phyloP scores from a whole-genome alignment of 35 echinoderm and acorn worm species.

The Amphiura filiformis region DNA sequence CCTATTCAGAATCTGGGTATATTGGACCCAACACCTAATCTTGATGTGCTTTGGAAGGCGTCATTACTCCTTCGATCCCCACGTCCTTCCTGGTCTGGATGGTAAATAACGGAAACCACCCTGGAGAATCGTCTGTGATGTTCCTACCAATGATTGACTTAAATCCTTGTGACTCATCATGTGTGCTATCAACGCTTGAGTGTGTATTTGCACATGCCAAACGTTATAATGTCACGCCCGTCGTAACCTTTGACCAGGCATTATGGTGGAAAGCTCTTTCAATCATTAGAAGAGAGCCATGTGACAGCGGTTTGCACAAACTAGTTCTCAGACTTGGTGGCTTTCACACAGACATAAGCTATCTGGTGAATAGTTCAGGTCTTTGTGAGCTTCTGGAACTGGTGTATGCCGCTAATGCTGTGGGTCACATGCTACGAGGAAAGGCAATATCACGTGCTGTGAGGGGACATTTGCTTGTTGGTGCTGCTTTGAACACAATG shows the following conservation, averaged over 20 bases:
- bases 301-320: neutral
- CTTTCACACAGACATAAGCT: slow-evolving; percentile 67
- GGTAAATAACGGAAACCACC: slow-evolving; percentile 24
- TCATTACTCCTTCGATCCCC: slow-evolving; percentile 8
- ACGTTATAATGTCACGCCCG: slow-evolving; percentile 26
- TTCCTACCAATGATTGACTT: slow-evolving; percentile 59
- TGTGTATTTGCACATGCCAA: slow-evolving; percentile 50
- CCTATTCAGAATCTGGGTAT: neutral
- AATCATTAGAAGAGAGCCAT: slow-evolving; percentile 18
- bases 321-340: slow-evolving; percentile 28
- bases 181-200: slow-evolving; percentile 47
- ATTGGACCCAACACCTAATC: slow-evolving; percentile 3
- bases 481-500: neutral
- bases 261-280: slow-evolving; percentile 57
- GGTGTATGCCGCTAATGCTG: slow-evolving; percentile 57
- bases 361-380: slow-evolving; percentile 44
- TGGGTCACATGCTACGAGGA: too few relatives aligned
- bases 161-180: slow-evolving; percentile 54
- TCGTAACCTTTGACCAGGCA: slow-evolving; percentile 67
- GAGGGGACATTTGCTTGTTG: neutral
- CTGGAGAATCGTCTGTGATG: slow-evolving; percentile 49
- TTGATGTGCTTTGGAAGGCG: slow-evolving; percentile 43
- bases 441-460: neutral
- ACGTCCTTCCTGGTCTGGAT: slow-evolving; percentile 44
- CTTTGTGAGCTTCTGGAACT: slow-evolving; percentile 33